These are phyloP conservation scores for Chionomys nivalis DNA, from an alignment of 2,113 vertebrate species.

Conservation along the genomic window DNA sequence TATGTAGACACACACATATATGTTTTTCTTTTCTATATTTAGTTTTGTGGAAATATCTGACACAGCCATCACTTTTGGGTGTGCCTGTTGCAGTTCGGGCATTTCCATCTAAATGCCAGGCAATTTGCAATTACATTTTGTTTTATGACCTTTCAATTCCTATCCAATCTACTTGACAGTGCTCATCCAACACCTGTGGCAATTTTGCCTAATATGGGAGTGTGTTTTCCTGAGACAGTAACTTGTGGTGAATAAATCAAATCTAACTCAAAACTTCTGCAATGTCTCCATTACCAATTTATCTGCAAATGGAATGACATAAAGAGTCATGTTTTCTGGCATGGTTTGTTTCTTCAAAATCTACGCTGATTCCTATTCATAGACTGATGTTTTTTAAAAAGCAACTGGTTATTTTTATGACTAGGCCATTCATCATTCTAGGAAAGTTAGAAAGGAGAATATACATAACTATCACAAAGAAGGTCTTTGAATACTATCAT, in stretches of 20 bases:
- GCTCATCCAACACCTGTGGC: constrained; percentile 73
- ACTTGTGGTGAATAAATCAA: constrained; percentile 71
- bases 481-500: constrained; percentile 14
- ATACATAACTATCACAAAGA: neutral
- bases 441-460: neutral
- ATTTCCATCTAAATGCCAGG: constrained; percentile 70
- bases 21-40: constrained; percentile 14
- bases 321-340: constrained; percentile 48
- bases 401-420: constrained; percentile 54
- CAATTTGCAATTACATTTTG: constrained; percentile 68
- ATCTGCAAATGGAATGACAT: constrained; percentile 61
- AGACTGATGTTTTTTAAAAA: neutral
- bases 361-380: constrained; percentile 43
- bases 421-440: constrained; percentile 50
- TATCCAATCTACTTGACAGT: constrained; percentile 69
- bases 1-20: neutral
- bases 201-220: constrained; percentile 64
- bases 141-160: constrained; percentile 73
- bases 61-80: constrained; percentile 19
- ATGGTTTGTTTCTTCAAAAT: constrained; percentile 68
- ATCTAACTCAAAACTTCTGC: constrained; percentile 58
- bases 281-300: constrained; percentile 39
- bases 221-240: constrained; percentile 61
- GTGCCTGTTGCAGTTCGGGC: constrained; percentile 21
- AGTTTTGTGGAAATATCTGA: constrained; percentile 34